phyloP scores from a whole-genome alignment of 2,797 vertebrate species.

The Rhodeus uyekii region DNA sequence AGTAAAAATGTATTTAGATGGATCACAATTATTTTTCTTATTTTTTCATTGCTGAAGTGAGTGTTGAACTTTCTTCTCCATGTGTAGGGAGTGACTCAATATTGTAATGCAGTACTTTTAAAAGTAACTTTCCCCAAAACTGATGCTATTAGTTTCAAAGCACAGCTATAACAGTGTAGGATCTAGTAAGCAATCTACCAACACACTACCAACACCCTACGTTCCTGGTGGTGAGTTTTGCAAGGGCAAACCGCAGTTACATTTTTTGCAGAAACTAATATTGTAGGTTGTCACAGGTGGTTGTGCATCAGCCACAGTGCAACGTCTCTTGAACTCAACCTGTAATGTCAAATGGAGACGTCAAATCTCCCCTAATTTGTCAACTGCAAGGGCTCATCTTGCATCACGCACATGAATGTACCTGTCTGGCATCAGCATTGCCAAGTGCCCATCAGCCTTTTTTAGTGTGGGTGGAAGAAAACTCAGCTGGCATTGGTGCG shows the following conservation, averaged over 20 bases:
- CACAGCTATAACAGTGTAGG: background rate
- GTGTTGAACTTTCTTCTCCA: no score
- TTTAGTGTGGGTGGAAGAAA: conserved; percentile 40
- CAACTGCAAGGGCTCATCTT: background rate
- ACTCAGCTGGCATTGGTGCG: conserved; percentile 28
- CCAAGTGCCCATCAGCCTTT: conserved; percentile 8
- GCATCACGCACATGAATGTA: background rate
- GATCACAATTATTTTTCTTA: no score
- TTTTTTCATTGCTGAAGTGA: no score
- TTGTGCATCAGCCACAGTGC: background rate
- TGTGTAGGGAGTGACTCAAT: background rate
- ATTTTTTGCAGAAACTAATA: background rate
- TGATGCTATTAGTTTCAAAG: background rate
- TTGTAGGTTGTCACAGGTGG: background rate
- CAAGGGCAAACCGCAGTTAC: background rate
- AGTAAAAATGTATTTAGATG: no score
- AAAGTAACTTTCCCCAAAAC: background rate
- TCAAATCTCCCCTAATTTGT: conserved; percentile 12
- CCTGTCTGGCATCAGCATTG: conserved; percentile 20
- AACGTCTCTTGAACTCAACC: background rate
- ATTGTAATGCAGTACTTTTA: background rate
- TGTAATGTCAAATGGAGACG: background rate
- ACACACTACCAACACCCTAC: background rate
- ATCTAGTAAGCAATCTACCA: background rate
- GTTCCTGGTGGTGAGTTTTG: background rate